Base-by-base conservation (phyloP, 2,113 vertebrate genomes). In the Felis chaus region DNA sequence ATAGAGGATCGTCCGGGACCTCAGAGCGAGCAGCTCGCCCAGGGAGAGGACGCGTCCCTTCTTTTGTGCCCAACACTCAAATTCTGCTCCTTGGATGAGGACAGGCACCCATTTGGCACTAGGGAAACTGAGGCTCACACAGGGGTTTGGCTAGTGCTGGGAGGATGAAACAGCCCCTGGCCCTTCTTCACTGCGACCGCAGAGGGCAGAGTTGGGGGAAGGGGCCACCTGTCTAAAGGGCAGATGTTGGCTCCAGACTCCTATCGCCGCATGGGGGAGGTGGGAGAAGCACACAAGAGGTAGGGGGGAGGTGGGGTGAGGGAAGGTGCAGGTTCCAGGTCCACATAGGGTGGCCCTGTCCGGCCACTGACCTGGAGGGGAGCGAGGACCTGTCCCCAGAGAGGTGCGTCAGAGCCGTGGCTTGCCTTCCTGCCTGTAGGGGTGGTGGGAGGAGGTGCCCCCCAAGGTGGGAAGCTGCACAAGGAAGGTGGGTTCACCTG, bases 41-140 rank as follows among this genome's bases (percentile, higher is more conserved):
- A 0, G 25, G 16, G 16, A 61, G 39, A 33, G 66, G 48, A 31
- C 1, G 1, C 1, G 1, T 39, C 81, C 31, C 41, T 45, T 7
- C 89, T 12, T n/a, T n/a, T 63, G 63, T 0, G 1, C 19, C 14
- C 11, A 1, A 19, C 16, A 7, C 48, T 73, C 3, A 7, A n/a
- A 50, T 39, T 6, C 31, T 12, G 11, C 41, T 63, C 4, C 1
- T 0, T 33, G 63, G 96, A 7, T 19, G 65, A 66, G 41, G 61
- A 69, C 1, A 16, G 12, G 50, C 48, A 14, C n/a, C 27, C 45
- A 1, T 71, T 69, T 63, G 25, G 82, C 41, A 14, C 14, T 65
- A n/a, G 92, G 61, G 39, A 86, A 82, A 94, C 89, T 76, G 92
- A 96, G 92, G 81, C 73, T 81, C 15, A 50, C 11, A 25, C 6